Evolutionary conservation across 2,888 invertebrate genomes (phyloP), one percentile per base, ranked within the genome.

Genomic region (Orthosia gothica): DNA sequence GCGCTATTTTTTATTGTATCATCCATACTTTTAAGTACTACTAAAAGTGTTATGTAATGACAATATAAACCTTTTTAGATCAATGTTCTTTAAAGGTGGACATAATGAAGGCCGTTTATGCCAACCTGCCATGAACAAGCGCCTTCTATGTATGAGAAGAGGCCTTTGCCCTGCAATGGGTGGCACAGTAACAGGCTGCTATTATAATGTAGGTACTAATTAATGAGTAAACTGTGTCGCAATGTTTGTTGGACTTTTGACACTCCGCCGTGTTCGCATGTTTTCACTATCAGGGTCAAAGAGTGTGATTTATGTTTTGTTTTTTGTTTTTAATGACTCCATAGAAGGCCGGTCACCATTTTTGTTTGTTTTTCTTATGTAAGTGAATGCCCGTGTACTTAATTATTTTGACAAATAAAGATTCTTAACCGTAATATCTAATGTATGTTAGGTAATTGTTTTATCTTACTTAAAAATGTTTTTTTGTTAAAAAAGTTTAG

Each of bases 211-310:
- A 61, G 20, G 20, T 40, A 49, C 20, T 45, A 50, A 57, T 20
- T 66, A 52, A 58, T 58, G 13, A 15, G 58, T 13, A 76, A 64
- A 49, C 40, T 5, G 4, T 76, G 64, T 50, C 50, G 58, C 49
- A 76, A 20, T 67, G 23, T 47, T 52, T 52, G 45, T 58, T 47
- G 45, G 16, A 23, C 50, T 58, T 47, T 58, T 58, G 20, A 67
- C 74, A 58, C 13, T 32, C 5, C 23, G 13, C 18, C n/a, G 20
- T 32, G 20, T 58, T 26, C 50, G 18, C 18, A 47, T 47, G 9
- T 52, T 66, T 58, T 76, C 55, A 50, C 15, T 26, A 66, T 47
- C 64, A 74, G 3, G 76, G 57, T 11, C 76, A 74, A 64, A 45
- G 15, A 47, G 16, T 45, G 45, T 32, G 76, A 32, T 47, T 70